These are phyloP conservation scores for Acronicta aceris DNA, from an alignment of 2,888 invertebrate genomes.

Conservation along the genomic window DNA sequence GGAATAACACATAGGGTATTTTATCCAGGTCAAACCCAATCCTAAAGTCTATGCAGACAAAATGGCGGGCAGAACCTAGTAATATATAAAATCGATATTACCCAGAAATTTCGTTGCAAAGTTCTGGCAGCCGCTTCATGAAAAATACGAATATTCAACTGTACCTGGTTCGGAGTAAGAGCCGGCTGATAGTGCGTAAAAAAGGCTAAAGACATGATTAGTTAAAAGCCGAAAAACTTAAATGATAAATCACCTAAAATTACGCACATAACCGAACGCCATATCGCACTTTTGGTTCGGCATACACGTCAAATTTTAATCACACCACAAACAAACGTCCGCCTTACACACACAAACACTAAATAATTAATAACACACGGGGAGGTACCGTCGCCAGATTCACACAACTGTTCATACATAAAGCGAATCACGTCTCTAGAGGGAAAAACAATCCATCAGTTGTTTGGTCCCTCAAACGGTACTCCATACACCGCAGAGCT, in stretches of 20 bases:
- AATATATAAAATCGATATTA: too few relatives aligned
- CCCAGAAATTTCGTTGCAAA: too few relatives aligned
- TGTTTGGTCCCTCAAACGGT: conserved; percentile 66
- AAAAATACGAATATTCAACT: too few relatives aligned
- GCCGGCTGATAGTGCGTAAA: too few relatives aligned
- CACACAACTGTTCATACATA: conserved; percentile 62
- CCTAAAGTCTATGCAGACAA: too few relatives aligned
- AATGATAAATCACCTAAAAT: background rate
- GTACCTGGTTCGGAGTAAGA: too few relatives aligned
- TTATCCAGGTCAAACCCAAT: too few relatives aligned
- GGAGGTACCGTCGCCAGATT: conserved; percentile 51
- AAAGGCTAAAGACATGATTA: background rate
- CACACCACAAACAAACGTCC: conserved; percentile 24
- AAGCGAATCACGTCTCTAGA: conserved; percentile 66
- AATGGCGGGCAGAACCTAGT: too few relatives aligned
- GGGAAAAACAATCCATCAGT: conserved; percentile 74
- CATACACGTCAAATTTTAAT: conserved; percentile 34
- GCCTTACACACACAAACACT: conserved; percentile 38
- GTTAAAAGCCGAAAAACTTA: background rate
- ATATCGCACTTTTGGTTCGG: conserved; percentile 2
- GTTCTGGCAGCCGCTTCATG: too few relatives aligned
- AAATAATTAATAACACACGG: conserved; percentile 58
- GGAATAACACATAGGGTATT: too few relatives aligned
- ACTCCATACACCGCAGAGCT: conserved; percentile 62
- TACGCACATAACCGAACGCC: background rate